A percentile compares a stretch with the other conserved stretches of the same genome.
These are phyloP conservation scores for Trichogramma evanescens DNA, from an alignment of 2,888 invertebrate species.

Conservation along the genomic window DNA sequence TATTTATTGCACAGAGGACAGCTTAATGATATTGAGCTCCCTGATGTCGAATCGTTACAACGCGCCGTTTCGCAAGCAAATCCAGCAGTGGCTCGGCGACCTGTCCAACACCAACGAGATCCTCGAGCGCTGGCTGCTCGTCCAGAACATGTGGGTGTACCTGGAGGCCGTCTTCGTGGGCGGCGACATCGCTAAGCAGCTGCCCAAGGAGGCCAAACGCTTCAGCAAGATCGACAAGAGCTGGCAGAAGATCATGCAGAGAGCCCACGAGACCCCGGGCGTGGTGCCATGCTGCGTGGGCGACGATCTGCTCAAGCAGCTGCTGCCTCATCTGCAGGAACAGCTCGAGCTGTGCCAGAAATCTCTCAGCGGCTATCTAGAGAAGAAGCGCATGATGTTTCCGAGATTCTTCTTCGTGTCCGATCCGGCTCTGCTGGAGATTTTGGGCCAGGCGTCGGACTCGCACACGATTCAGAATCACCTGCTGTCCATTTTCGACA, in stretches of 20 bases:
- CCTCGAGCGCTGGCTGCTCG: conserved; percentile 88
- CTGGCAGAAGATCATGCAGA: conserved; percentile 96
- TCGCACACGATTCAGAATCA: conserved; percentile 94
- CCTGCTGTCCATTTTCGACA: conserved; percentile 90
- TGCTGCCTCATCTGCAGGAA: conserved; percentile 90
- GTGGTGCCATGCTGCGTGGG: conserved; percentile 95
- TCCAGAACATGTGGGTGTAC: conserved; percentile 98
- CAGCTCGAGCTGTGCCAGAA: conserved; percentile 95
- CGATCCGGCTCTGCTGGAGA: conserved; percentile 84
- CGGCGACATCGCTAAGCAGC: conserved; percentile 95
- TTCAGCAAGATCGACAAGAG: conserved; percentile 97
- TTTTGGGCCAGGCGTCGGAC: conserved; percentile 87
- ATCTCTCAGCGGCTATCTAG: conserved; percentile 88
- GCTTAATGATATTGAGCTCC: conserved; percentile 92
- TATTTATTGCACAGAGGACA: conserved; percentile 61
- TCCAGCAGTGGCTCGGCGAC: conserved; percentile 91
- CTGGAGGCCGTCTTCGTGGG: conserved; percentile 96
- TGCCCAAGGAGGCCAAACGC: conserved; percentile 88
- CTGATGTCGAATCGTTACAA: conserved; percentile 91
- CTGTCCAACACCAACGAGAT: conserved; percentile 94
- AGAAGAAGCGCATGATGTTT: conserved; percentile 87
- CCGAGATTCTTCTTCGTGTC: conserved; percentile 92
- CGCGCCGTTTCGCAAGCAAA: conserved; percentile 92
- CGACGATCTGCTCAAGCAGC: conserved; percentile 84
- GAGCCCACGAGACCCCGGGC: conserved; percentile 92